Evolutionary conservation across 53 echinoderm and acorn worm genomes (phyloP).

Genomic region (Mesocentrotus franciscanus): DNA sequence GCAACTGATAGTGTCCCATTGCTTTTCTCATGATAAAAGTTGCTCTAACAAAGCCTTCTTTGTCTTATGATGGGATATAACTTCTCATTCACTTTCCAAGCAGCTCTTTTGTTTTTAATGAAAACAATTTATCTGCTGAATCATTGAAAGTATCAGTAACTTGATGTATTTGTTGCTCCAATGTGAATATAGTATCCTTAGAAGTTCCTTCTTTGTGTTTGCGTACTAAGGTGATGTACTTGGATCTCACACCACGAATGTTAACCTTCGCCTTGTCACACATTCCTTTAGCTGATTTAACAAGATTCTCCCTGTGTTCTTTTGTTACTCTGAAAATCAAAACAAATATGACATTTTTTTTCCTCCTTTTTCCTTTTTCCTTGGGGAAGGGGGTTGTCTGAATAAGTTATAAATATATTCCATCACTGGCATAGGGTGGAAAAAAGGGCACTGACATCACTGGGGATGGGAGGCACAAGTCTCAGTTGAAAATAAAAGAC

Average conservation of each 20-base stretch:
- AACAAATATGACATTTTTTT: neutral
- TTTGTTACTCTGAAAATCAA: conserved; percentile 83
- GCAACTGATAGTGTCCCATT: neutral
- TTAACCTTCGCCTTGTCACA: conserved; percentile 90
- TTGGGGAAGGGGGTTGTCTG: too few relatives aligned
- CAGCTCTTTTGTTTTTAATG: conserved; percentile 85
- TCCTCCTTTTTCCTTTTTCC: too few relatives aligned
- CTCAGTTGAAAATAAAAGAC: too few relatives aligned
- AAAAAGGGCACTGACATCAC: too few relatives aligned
- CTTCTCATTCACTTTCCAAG: conserved; percentile 70
- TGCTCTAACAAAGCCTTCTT: neutral
- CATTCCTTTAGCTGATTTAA: conserved; percentile 86
- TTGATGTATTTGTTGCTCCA: conserved; percentile 93
- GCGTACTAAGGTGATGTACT: conserved; percentile 70
- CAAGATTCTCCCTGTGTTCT: conserved; percentile 91
- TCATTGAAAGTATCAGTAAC: conserved; percentile 74
- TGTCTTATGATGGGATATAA: neutral
- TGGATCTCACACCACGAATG: conserved; percentile 75
- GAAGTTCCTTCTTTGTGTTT: conserved; percentile 82
- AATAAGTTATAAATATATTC: too few relatives aligned
- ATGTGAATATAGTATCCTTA: conserved; percentile 86
- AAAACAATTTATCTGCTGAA: conserved; percentile 77
- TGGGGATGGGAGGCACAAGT: too few relatives aligned
- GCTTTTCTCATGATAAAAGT: neutral
- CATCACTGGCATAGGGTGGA: too few relatives aligned